Conservation (phyloP, 2,797 vertebrate genomes). For the Manis crassicaudata region DNA sequence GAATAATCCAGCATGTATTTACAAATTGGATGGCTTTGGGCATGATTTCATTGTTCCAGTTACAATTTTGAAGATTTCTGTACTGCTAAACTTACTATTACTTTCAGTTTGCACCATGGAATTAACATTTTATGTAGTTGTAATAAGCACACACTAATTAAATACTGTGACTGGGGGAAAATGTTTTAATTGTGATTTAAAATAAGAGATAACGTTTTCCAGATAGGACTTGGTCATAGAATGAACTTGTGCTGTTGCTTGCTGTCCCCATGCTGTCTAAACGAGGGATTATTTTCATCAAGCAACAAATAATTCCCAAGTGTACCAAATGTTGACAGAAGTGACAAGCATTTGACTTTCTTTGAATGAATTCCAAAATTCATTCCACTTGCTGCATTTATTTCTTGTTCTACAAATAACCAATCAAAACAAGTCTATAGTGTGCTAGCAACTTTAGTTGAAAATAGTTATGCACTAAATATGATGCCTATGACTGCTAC, state of each 20-base stretch:
- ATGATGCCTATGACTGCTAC: not conserved
- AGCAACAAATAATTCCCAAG: slow-evolving; percentile 57
- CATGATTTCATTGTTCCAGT: not conserved
- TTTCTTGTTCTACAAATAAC: slow-evolving; percentile 50
- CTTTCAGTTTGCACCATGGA: not conserved
- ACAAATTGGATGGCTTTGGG: not conserved
- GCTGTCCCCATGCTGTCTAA: slow-evolving; percentile 52
- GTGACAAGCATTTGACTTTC: slow-evolving; percentile 53
- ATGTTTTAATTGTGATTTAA: slow-evolving; percentile 23
- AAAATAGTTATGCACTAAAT: not conserved
- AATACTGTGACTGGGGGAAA: not conserved
- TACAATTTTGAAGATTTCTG: not conserved
- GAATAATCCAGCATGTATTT: not conserved
- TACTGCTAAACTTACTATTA: not conserved
- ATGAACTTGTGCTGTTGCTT: slow-evolving; percentile 32
- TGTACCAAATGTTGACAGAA: slow-evolving; percentile 63
- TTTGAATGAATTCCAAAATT: slow-evolving; percentile 67
- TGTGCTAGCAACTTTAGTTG: not conserved
- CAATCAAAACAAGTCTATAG: slow-evolving; percentile 15
- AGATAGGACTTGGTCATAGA: slow-evolving; percentile 34
- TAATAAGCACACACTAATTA: slow-evolving; percentile 26
- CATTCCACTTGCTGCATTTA: slow-evolving; percentile 38
- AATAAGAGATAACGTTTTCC: slow-evolving; percentile 56
- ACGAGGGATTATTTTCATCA: slow-evolving; percentile 53
- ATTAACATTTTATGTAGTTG: not conserved